phyloP scores from a whole-genome alignment of 2,888 invertebrate species.

The Cryptus armator region DNA sequence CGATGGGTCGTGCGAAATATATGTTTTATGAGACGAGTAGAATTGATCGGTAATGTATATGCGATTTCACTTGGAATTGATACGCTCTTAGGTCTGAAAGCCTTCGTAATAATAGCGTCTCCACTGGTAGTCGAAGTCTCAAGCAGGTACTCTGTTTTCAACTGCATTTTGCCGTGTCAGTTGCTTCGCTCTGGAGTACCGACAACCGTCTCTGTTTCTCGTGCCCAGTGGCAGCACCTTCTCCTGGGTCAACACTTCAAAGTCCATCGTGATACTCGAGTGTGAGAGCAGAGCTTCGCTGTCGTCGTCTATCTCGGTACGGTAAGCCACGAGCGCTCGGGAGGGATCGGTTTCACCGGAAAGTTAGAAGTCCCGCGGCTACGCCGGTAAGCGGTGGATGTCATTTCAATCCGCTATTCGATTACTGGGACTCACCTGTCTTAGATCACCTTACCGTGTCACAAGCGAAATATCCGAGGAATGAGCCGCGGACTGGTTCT shows the following conservation, averaged over 20 bases:
- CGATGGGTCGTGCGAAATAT: not conserved
- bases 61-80: not conserved
- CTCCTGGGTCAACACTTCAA: slow-evolving; percentile 63
- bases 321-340: slow-evolving; percentile 32
- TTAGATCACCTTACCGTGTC: slow-evolving; percentile 48
- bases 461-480: slow-evolving; percentile 47
- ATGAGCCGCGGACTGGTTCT: slow-evolving; percentile 28
- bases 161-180: slow-evolving; percentile 35
- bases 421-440: slow-evolving; percentile 72
- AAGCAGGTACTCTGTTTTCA: slow-evolving; percentile 52
- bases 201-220: slow-evolving; percentile 38
- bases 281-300: slow-evolving; percentile 5
- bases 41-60: not conserved
- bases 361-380: slow-evolving; percentile 51
- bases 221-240: slow-evolving; percentile 2
- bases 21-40: not conserved
- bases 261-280: slow-evolving; percentile 51
- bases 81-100: not conserved
- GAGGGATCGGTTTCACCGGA: slow-evolving; percentile 59
- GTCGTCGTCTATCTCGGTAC: slow-evolving; percentile 52
- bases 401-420: slow-evolving; percentile 81
- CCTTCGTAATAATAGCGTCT: slow-evolving; percentile 2
- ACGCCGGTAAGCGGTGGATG: slow-evolving; percentile 76
- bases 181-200: slow-evolving; percentile 14
- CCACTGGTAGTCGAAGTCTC: slow-evolving; percentile 23